Conservation (phyloP, 2,888 invertebrate genomes). For the Diplazon laetatorius region DNA sequence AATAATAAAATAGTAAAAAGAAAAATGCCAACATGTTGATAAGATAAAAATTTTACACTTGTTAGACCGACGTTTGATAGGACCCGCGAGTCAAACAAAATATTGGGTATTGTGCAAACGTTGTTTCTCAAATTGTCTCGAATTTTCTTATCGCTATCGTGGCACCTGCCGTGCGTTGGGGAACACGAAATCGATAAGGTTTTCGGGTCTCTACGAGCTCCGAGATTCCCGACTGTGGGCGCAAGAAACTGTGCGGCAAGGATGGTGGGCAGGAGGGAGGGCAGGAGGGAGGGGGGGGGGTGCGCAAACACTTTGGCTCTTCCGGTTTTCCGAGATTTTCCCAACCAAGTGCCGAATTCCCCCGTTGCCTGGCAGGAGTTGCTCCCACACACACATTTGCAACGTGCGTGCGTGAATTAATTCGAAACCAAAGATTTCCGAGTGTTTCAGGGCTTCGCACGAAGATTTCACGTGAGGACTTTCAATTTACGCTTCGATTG, state of each 20-base stretch:
- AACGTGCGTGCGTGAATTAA: constrained; percentile 1
- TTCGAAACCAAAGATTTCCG: too few species aligned
- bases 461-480: too few species aligned
- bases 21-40: constrained; percentile 2
- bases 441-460: too few species aligned
- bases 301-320: constrained; percentile 58
- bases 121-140: constrained; percentile 33
- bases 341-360: constrained; percentile 54
- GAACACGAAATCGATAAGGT: constrained; percentile 54
- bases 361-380: constrained; percentile 46
- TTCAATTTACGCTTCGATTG: constrained; percentile 13
- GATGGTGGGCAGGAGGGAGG: background rate
- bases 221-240: constrained; percentile 26
- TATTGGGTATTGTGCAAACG: constrained; percentile 10
- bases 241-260: constrained; percentile 16
- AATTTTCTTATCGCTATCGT: constrained; percentile 44
- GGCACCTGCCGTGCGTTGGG: constrained; percentile 43
- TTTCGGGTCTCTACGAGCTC: constrained; percentile 35
- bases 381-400: background rate
- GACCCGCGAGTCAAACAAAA: background rate
- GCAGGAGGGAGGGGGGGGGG: constrained; percentile 20
- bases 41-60: constrained; percentile 25
- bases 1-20: background rate
- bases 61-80: constrained; percentile 1
- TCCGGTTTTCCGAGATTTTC: constrained; percentile 63